Base-by-base conservation (phyloP, 2,113 vertebrate genomes). In the Halcyon senegalensis region DNA sequence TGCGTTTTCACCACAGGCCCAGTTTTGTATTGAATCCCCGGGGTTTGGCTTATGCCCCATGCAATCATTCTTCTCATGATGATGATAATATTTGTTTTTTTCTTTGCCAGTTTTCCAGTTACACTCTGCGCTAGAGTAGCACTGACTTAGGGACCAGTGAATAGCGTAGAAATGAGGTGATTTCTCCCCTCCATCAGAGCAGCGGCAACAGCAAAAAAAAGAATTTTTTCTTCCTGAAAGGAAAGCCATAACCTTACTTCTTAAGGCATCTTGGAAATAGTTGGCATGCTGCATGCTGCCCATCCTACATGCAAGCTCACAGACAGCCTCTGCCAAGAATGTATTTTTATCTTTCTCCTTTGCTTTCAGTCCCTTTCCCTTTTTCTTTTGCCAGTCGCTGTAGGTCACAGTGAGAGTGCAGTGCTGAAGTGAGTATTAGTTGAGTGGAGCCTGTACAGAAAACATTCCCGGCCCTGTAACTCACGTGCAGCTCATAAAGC, bases 261-360 rank as follows among this genome's bases (percentile, higher is more conserved):
- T 88, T 43, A 63, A 55, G 20, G 35, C 55, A 90, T 75, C 91
- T 93, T 92, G 79, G 37, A 84, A 89, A 48, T 62, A 76, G 43
- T 8, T 89, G 96, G 67, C 66, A 53, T 53, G 8, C 43, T 55
- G 56, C 2, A 0, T 63, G 43, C 68, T 92, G 77, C 92, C 93
- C 88, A 93, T 96, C 90, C 72, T 89, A 70, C 91, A 75, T 70
- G 68, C 81, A 92, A 69, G 30, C 78, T 84, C 69, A 62, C 67
- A 72, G 50, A 9, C 58, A 74, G 64, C 50, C 70, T 87, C 88
- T 78, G 88, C 84, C 84, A 94, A 83, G 78, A 91, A 91, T 78
- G 75, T 81, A 74, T 96, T 97, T 96, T 95, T 90, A 88, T 96
- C 95, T 97, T 89, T 93, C 78, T 96, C 48, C 66, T 89, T 72